Evolutionary conservation across 2,113 vertebrate species (phyloP), one percentile per base, ranked within the genome.

Genomic region (Donacobius atricapilla): DNA sequence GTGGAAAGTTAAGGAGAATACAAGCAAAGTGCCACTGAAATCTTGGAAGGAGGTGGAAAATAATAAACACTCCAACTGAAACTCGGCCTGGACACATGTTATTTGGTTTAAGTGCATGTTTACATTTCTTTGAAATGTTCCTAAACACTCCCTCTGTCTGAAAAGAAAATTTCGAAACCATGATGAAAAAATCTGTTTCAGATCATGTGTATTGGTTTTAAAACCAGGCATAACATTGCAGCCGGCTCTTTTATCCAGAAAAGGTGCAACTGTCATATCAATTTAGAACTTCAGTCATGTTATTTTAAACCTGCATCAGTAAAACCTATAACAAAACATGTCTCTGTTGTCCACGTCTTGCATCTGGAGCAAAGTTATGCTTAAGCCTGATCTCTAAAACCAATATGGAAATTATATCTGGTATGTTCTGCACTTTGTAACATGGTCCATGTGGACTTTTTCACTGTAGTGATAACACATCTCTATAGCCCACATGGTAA

Each of bases 251-350:
- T 97, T 83, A 94, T 91, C 89, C 92, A 84, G 90, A 87, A 96
- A 95, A 93, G 90, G 87, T 96, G 89, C 80, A 95, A 96, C 95
- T 97, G 97, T 97, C 97, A 95, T 64, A 93, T 90, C 95, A 89
- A 96, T 96, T 98, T 97, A 97, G 92, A 97, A 95, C 96, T 98
- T 94, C 95, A 97, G 56, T 79, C 78, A n/a, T 89, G 94, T 95
- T 97, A 97, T 92, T 96, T 95, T 95, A 97, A 97, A 93, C 56
- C 87, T 90, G 56, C 76, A 53, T 97, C 91, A 96, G 71, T 96
- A 97, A 97, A 93, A 91, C 88, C 75, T 66, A 44, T 84, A 94
- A 95, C 75, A 87, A 88, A 95, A 73, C 75, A 65, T 71, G 83
- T 51, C 65, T 96, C 95, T 97, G 85, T 53, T 93, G 84, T 83